Base-by-base conservation (phyloP, 2,888 invertebrate genomes). In the Gryllus longicercus region DNA sequence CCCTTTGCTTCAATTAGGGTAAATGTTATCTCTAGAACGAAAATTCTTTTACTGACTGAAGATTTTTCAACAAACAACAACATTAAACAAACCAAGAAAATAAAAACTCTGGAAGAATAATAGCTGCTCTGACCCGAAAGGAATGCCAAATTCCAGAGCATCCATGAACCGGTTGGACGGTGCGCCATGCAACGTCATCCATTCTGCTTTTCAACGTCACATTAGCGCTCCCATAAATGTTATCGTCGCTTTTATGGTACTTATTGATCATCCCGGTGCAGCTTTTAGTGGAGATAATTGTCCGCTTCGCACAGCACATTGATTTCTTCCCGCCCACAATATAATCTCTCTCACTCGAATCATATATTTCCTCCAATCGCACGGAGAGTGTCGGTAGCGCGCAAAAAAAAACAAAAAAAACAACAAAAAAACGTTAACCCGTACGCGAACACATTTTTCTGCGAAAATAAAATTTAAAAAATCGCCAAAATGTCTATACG, bases 211-310 rank as follows among this genome's bases (percentile, higher is more conserved):
- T 63, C 63, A 63, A 8, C 63, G 63, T 63, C 63, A n/a, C 63
- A 63, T 63, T 63, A 63, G 63, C 63, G 63, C 14, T 18, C 63
- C 63, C n/a, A 63, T 63, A 63, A 63, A 63, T 63, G 63, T 63
- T 63, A 63, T 63, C 63, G 63, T 63, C 63, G 63, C 63, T 63
- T 63, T 63, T 63, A 63, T 63, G 63, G 63, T 63, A 63, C 63
- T 63, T 63, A 63, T 63, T 63, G 63, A 63, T 63, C 63, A 63
- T n/a, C n/a, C n/a, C 63, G 63, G 63, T 63, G 63, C 63, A 63
- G 63, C 63, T 63, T 63, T 63, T n/a, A 63, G 63, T 18, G 63
- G 63, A 63, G 63, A n/a, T 63, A 63, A 63, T 63, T 63, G 63
- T 63, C 63, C 63, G n/a, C 63, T 18, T 10, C 63, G 63, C n/a